Percentiles rank a stretch among this genome's conserved stretches.
These are phyloP conservation scores for Oryzias curvinotus DNA, from an alignment of 2,113 vertebrate species.

Conservation along the genomic window DNA sequence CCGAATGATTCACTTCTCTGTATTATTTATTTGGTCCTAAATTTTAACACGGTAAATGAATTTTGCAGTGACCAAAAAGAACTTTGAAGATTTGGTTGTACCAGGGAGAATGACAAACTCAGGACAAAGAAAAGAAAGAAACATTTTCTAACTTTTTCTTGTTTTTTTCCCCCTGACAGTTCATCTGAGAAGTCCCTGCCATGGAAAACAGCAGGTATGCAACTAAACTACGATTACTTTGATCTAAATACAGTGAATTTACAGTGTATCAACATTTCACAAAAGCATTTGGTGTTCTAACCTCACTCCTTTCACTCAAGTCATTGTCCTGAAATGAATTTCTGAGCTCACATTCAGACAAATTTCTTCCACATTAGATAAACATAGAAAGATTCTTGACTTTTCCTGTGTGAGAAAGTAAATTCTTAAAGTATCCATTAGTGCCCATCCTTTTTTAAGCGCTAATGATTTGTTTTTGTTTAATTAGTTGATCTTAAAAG, in stretches of 20 bases:
- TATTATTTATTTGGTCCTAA: too few species aligned
- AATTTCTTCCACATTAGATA: too few species aligned
- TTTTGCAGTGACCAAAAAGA: too few species aligned
- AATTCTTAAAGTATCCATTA: background rate
- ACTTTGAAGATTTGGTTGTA: too few species aligned
- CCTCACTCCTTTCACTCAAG: too few species aligned
- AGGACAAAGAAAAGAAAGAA: background rate
- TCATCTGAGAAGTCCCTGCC: constrained; percentile 98
- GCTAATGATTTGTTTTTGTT: background rate
- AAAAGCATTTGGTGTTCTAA: too few species aligned
- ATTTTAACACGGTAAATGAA: too few species aligned
- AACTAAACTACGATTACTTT: constrained; percentile 1
- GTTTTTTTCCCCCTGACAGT: constrained; percentile 67
- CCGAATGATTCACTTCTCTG: too few species aligned
- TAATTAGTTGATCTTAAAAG: background rate
- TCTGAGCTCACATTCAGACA: too few species aligned
- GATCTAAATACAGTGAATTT: background rate
- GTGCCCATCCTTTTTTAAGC: background rate
- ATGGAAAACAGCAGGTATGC: constrained; percentile 93
- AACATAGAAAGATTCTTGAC: background rate
- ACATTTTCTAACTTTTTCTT: constrained; percentile 20
- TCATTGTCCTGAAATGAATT: too few species aligned
- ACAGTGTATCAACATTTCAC: too few species aligned
- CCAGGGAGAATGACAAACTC: too few species aligned
- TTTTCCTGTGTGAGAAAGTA: background rate